Evolutionary conservation across 2,113 vertebrate species (phyloP).

Genomic region (Periophthalmodon schlosseri): DNA sequence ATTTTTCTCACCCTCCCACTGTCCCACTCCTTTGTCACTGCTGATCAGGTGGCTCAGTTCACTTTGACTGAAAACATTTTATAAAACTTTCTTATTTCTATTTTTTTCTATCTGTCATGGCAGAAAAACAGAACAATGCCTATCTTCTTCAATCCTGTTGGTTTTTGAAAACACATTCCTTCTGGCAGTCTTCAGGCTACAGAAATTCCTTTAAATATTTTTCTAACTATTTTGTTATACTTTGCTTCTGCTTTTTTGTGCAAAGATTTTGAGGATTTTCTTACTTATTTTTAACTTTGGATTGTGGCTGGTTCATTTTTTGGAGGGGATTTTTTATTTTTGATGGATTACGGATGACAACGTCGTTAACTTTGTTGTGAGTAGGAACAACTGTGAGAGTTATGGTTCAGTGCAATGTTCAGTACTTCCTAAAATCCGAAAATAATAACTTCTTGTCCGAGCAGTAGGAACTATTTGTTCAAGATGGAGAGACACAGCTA

Average conservation of each 20-base stretch:
- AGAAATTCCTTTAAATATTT: constrained; percentile 36
- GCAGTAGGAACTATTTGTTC: background rate
- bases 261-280: constrained; percentile 21
- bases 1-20: background rate
- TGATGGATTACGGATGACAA: no score
- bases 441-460: background rate
- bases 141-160: constrained; percentile 1
- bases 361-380: background rate
- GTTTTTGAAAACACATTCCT: constrained; percentile 35
- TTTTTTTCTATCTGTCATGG: background rate
- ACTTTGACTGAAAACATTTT: background rate
- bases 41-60: background rate
- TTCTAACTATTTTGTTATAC: constrained; percentile 36
- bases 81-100: background rate
- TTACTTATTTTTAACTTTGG: background rate
- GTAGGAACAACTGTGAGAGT: background rate
- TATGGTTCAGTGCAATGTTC: background rate
- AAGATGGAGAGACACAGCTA: background rate
- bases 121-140: background rate
- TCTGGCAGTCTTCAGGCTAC: constrained; percentile 31
- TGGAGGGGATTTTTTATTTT: no score
- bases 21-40: background rate
- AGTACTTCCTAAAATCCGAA: background rate
- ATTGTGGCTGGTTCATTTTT: background rate
- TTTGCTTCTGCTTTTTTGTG: constrained; percentile 4